Evolutionary conservation across 2,888 invertebrate species (phyloP).

Genomic region (Phaonia tiefii): DNA sequence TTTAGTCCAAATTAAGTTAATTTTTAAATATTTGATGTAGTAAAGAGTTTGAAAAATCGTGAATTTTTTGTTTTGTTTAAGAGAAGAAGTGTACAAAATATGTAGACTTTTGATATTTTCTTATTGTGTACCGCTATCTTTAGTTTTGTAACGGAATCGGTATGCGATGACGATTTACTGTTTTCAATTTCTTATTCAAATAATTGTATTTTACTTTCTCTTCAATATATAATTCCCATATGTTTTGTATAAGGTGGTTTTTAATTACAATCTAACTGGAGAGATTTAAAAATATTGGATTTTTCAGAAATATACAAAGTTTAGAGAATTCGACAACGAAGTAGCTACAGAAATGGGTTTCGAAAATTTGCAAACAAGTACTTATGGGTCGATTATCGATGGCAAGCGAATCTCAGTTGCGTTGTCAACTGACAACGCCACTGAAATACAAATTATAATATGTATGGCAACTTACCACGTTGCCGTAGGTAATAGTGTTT

Average conservation of each 20-base stretch:
- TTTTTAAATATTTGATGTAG: slow-evolving; percentile 18
- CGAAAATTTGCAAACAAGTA: no score
- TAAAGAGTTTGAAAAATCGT: slow-evolving; percentile 1
- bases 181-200: slow-evolving; percentile 39
- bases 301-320: no score
- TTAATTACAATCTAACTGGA: slow-evolving; percentile 56
- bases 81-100: slow-evolving; percentile 42
- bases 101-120: slow-evolving; percentile 36
- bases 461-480: no score
- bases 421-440: no score
- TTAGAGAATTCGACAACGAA: no score
- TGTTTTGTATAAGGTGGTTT: slow-evolving; percentile 63
- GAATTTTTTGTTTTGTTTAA: slow-evolving; percentile 27
- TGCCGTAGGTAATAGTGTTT: no score
- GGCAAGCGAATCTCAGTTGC: no score
- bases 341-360: no score
- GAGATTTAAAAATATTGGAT: neutral
- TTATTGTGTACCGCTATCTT: slow-evolving; percentile 22
- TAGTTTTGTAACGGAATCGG: slow-evolving; percentile 74
- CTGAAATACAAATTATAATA: no score
- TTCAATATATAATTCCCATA: slow-evolving; percentile 55
- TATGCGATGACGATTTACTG: slow-evolving; percentile 72
- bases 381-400: no score
- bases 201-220: slow-evolving; percentile 41
- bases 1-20: neutral